Base-by-base conservation (phyloP, 1,140 invertebrate species). In the Macrobrachium rosenbergii region DNA sequence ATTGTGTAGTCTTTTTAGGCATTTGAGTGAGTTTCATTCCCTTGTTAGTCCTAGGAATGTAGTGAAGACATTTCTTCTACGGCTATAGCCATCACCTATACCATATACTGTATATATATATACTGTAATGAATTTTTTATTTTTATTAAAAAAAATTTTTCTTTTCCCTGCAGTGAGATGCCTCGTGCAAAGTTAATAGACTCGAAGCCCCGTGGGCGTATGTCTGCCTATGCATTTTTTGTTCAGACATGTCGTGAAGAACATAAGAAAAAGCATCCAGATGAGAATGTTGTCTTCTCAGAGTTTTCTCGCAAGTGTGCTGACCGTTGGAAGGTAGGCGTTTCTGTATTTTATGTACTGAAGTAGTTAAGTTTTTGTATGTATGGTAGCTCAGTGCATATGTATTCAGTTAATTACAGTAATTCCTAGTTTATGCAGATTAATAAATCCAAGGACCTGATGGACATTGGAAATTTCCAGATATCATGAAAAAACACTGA, bases 251-350 rank as follows among this genome's bases (percentile, higher is more conserved):
- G 98, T 93, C 95, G 99, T 59, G 99, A 99, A 92, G 97, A 98
- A 92, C 98, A 99, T 93, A 99, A 99, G 94, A 99, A 99, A 93
- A 99, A 99, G 92, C 98, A 99, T 92, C 99, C 99, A 10, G 97
- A 98, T 92, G 99, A 99, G 92, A 97, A 96, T 92, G 98, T 99
- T 52, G 96, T 99, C 75, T 99, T 99, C 92, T 96, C 98, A 28
- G 98, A 99, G 91, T 99, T 99, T 92, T 99, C 98, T 37, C 98
- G 98, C 93, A 99, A 99, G 92, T 99, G 99, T 93, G 97, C 98
- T 84, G 97, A 99, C 92, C 95, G 98, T 92, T 99, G 99, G 99
- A 99, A 99, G 96, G 98, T 90, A 19, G 73, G 23, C 19, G 21
- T 81, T 64, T 3, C 19, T 37, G 1, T 37, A 37, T 45, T 45